Percentiles rank a stretch among this genome's conserved stretches.
These are phyloP conservation scores for Coregonus sp. DNA, from an alignment of 2,797 vertebrate genomes.

Conservation along the genomic window DNA sequence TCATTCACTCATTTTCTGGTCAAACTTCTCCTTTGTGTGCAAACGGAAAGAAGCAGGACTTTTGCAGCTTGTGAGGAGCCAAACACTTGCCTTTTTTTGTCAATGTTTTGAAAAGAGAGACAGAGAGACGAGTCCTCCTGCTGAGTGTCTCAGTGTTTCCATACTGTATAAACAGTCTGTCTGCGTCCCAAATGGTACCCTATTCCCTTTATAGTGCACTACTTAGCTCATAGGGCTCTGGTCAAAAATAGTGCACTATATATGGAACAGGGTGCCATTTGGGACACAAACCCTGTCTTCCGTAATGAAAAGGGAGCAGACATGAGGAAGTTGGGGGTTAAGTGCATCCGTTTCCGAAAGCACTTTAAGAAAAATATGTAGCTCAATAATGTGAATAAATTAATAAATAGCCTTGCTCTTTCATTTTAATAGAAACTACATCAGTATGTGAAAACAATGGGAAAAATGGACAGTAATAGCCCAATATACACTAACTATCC, in stretches of 20 bases:
- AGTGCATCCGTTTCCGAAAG: background rate
- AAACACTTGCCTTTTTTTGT: slow-evolving; percentile 5
- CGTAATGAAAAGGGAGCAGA: background rate
- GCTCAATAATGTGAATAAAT: background rate
- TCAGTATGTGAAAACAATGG: background rate
- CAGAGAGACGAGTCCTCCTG: background rate
- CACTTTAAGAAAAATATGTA: background rate
- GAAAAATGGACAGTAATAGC: background rate
- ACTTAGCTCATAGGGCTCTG: too few relatives aligned
- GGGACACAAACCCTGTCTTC: too few relatives aligned
- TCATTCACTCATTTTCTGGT: slow-evolving; percentile 12
- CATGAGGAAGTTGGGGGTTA: background rate
- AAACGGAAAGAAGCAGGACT: background rate
- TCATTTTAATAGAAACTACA: background rate
- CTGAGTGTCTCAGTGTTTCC: background rate
- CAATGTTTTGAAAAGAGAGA: background rate
- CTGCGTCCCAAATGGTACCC: too few relatives aligned
- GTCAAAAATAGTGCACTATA: too few relatives aligned
- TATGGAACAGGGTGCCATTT: too few relatives aligned
- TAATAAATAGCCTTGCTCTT: background rate
- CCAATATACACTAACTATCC: background rate
- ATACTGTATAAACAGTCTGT: background rate
- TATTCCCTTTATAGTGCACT: too few relatives aligned
- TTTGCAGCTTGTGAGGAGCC: background rate
- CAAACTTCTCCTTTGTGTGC: slow-evolving; percentile 13